Percentiles rank a stretch among this genome's conserved stretches.
Conservation (phyloP, 2,797 vertebrate species). For the Chelon labrosus region DNA sequence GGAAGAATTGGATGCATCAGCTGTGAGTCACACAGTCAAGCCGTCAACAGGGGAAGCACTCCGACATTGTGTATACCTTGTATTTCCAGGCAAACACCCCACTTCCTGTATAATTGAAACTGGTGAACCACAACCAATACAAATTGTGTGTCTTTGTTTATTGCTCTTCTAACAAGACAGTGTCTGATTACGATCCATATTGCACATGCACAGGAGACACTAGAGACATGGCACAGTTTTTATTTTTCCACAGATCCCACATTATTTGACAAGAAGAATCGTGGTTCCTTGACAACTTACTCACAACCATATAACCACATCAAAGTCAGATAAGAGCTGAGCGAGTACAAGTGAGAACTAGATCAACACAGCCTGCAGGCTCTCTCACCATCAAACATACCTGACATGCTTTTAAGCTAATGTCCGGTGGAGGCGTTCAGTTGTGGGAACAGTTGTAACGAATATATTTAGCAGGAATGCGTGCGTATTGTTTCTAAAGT, state of each 20-base stretch:
- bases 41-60: conserved; percentile 37
- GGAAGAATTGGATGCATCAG: conserved; percentile 47
- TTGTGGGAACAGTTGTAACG: conserved; percentile 56
- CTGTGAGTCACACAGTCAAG: conserved; percentile 50
- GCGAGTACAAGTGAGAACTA: conserved; percentile 1
- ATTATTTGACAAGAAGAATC: conserved; percentile 29
- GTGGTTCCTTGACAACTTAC: conserved; percentile 48
- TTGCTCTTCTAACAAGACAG: not conserved
- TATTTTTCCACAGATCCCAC: conserved; percentile 27
- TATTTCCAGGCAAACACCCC: conserved; percentile 31
- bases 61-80: not conserved
- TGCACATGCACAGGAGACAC: conserved; percentile 6
- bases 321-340: conserved; percentile 40
- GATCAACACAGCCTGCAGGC: conserved; percentile 49
- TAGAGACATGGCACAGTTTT: conserved; percentile 16
- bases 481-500: conserved; percentile 67
- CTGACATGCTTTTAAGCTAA: conserved; percentile 51
- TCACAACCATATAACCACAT: conserved; percentile 57
- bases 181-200: conserved; percentile 42
- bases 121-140: conserved; percentile 9
- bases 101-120: conserved; percentile 43
- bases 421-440: conserved; percentile 24
- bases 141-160: conserved; percentile 7
- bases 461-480: conserved; percentile 52
- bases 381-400: conserved; percentile 47